A percentile compares a stretch with the other conserved stretches of the same genome.
Conservation (phyloP, 2,888 invertebrate species). For the Mimumesa dahlbomi region DNA sequence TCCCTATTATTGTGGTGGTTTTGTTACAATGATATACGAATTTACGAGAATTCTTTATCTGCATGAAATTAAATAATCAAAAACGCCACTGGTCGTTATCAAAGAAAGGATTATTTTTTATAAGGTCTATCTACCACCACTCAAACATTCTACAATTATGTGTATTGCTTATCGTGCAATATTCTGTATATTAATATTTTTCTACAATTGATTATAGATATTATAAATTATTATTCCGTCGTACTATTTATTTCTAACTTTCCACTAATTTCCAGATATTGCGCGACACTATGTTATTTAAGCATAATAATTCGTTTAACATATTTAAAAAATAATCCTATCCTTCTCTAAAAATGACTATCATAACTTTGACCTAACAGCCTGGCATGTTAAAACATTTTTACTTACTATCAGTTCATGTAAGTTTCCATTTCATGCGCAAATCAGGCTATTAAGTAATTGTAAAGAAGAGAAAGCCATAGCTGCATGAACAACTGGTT, state of each 20-base stretch:
- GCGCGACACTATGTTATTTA: no score
- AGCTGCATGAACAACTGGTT: conserved; percentile 73
- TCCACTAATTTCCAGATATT: no score
- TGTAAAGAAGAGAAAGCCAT: conserved; percentile 47
- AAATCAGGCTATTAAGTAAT: conserved; percentile 57
- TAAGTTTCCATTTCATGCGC: conserved; percentile 54
- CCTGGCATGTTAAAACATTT: conserved; percentile 64
- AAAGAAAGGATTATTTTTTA: conserved; percentile 66
- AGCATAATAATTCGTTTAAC: no score
- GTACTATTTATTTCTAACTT: no score
- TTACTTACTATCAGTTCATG: conserved; percentile 59
- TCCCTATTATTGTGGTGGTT: conserved; percentile 71
- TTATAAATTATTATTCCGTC: no score
- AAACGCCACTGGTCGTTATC: conserved; percentile 56
- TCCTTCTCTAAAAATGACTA: conserved; percentile 40
- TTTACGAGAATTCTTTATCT: conserved; percentile 57
- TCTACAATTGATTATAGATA: no score
- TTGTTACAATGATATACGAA: conserved; percentile 65
- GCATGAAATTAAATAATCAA: conserved; percentile 65
- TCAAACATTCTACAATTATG: no score
- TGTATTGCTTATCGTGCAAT: no score
- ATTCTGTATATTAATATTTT: no score
- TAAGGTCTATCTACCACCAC: no score
- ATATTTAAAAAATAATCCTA: conserved; percentile 66
- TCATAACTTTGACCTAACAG: conserved; percentile 54